A percentile compares a stretch with the other conserved stretches of the same genome.
phyloP scores from a whole-genome alignment of 1,140 invertebrate genomes.

The Matsumurasca onukii region DNA sequence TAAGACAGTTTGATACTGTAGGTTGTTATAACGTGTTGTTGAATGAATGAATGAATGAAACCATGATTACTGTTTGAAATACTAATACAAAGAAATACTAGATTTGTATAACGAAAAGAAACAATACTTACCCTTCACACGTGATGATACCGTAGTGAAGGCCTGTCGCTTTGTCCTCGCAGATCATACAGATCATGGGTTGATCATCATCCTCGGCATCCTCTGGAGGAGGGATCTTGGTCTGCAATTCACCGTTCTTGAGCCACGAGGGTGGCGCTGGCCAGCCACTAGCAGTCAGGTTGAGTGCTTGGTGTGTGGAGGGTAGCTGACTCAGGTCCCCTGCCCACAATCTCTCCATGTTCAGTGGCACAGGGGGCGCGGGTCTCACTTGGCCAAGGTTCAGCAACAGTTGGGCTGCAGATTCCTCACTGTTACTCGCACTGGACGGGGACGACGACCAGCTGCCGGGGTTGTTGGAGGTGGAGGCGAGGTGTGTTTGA shows the following conservation, averaged over 20 bases:
- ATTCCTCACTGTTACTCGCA: conserved; percentile 62
- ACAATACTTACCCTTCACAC: conserved; percentile 79
- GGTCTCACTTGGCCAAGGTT: conserved; percentile 59
- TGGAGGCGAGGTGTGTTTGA: conserved; percentile 39
- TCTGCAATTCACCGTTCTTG: conserved; percentile 47
- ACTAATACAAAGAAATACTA: too few species aligned
- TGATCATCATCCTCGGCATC: conserved; percentile 84
- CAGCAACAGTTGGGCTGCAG: conserved; percentile 77
- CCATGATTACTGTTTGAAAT: too few species aligned
- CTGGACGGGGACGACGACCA: conserved; percentile 35
- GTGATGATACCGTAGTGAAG: conserved; percentile 97
- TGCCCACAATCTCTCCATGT: conserved; percentile 90
- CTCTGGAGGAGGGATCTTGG: conserved; percentile 44
- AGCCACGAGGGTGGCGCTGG: conserved; percentile 43
- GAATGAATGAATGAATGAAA: too few species aligned
- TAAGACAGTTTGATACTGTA: too few species aligned
- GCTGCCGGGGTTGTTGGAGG: conserved; percentile 35
- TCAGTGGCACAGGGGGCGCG: conserved; percentile 61
- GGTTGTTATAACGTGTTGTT: too few species aligned
- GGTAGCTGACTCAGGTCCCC: conserved; percentile 80
- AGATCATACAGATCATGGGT: conserved; percentile 97
- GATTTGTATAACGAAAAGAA: too few species aligned
- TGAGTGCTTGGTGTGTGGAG: conserved; percentile 71
- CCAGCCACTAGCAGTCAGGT: conserved; percentile 61
- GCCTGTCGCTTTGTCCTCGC: conserved; percentile 96